These are phyloP conservation scores for Pelagia noctiluca DNA, from an alignment of 30 jellyfish, hydroid and myxozoan genomes.

Conservation along the genomic window DNA sequence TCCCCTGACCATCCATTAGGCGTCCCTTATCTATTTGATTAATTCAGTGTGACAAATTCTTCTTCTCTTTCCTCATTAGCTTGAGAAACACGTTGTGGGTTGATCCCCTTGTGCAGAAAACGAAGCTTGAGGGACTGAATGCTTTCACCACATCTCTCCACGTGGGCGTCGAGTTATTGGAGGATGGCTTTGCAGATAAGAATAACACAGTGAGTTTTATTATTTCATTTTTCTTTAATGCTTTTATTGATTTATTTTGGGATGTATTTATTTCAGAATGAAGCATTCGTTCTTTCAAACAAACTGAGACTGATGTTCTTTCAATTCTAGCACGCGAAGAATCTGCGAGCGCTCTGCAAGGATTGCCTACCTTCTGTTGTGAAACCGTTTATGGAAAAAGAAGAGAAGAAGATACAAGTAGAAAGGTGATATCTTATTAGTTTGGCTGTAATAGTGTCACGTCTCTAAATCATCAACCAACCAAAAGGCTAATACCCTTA, in stretches of 20 bases:
- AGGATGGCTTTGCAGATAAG: conserved; percentile 77
- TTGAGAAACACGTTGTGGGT: conserved; percentile 89
- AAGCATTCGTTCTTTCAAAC: neutral
- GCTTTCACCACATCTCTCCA: conserved; percentile 49
- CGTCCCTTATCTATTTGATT: neutral
- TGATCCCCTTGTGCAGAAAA: conserved; percentile 84
- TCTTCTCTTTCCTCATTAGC: conserved; percentile 46
- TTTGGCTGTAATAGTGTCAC: too few relatives aligned
- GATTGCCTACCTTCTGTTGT: conserved; percentile 62
- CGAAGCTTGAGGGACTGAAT: conserved; percentile 59
- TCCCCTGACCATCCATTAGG: neutral
- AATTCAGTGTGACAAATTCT: neutral
- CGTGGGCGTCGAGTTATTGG: conserved; percentile 71
- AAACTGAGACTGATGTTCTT: too few relatives aligned
- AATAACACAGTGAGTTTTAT: conserved; percentile 55
- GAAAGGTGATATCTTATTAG: neutral
- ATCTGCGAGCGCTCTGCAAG: conserved; percentile 72
- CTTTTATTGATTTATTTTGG: neutral
- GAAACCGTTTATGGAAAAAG: conserved; percentile 42
- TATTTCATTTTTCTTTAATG: neutral
- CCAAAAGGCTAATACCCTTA: too few relatives aligned
- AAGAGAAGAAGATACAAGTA: neutral
- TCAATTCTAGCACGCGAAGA: conserved; percentile 68
- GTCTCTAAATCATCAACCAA: too few relatives aligned
- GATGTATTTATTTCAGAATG: neutral